Conservation (phyloP, 2,888 invertebrate species). For the Osmoderma eremita region DNA sequence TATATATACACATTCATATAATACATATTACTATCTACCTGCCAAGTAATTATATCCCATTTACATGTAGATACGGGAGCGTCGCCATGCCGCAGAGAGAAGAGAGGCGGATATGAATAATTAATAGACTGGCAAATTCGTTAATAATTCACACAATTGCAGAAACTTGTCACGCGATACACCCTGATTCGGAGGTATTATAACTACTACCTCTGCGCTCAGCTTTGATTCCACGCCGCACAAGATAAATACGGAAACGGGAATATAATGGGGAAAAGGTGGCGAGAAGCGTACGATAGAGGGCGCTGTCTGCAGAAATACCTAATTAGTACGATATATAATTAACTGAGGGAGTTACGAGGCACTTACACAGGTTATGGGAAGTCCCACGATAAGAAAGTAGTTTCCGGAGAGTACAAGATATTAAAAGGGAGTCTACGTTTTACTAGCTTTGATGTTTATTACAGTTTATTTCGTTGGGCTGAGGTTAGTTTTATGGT, state of each 20-base stretch:
- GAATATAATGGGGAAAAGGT: conserved; percentile 6
- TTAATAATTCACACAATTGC: conserved; percentile 28
- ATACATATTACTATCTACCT: not conserved
- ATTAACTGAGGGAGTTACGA: conserved; percentile 10
- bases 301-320: conserved; percentile 18
- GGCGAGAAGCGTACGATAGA: no score
- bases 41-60: conserved; percentile 7
- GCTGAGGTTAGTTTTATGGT: no score
- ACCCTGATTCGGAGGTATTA: conserved; percentile 14
- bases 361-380: not conserved
- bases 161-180: conserved; percentile 23
- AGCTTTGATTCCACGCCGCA: not conserved
- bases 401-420: no score
- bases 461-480: no score
- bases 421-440: no score
- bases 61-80: conserved; percentile 22
- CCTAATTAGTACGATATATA: conserved; percentile 15
- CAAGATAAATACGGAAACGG: conserved; percentile 11
- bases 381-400: no score
- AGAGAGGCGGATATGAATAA: conserved; percentile 21
- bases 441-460: no score
- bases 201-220: not conserved
- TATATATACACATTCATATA: not conserved
- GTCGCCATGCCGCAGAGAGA: not conserved
- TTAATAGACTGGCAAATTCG: conserved; percentile 26